Percentiles rank a stretch among this genome's conserved stretches.
phyloP scores from a whole-genome alignment of 2,888 invertebrate species.

The Phasia obesa region DNA sequence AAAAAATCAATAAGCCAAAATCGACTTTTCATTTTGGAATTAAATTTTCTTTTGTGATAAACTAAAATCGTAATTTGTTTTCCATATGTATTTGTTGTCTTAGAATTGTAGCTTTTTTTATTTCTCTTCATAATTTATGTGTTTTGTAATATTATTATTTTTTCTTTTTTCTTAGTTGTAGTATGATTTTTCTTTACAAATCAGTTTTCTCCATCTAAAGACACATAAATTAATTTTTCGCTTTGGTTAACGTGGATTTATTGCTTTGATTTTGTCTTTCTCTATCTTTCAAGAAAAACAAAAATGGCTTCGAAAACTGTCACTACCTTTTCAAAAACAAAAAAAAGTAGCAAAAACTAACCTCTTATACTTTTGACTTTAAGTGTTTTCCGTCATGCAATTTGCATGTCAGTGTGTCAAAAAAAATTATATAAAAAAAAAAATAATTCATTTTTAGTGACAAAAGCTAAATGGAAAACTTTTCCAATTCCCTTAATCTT shows the following conservation, averaged over 20 bases:
- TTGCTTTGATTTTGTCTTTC: slow-evolving; percentile 10
- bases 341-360: not conserved
- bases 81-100: slow-evolving; percentile 64
- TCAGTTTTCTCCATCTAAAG: slow-evolving; percentile 10
- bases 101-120: slow-evolving; percentile 55
- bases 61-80: slow-evolving; percentile 46
- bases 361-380: slow-evolving; percentile 18
- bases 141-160: not conserved
- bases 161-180: slow-evolving; percentile 53
- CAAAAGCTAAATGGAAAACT: slow-evolving; percentile 19
- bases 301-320: slow-evolving; percentile 43
- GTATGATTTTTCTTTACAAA: slow-evolving; percentile 30
- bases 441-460: not conserved
- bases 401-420: slow-evolving; percentile 60
- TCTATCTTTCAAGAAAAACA: slow-evolving; percentile 5
- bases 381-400: slow-evolving; percentile 54
- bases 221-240: slow-evolving; percentile 34
- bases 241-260: slow-evolving; percentile 40
- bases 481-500: slow-evolving; percentile 25
- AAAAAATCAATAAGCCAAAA: slow-evolving; percentile 47
- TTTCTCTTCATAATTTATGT: slow-evolving; percentile 50
- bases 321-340: slow-evolving; percentile 21
- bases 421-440: not conserved
- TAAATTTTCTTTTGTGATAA: slow-evolving; percentile 13
- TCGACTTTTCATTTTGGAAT: slow-evolving; percentile 32